A percentile compares a stretch with the other conserved stretches of the same genome.
Evolutionary conservation across 1,140 invertebrate species (phyloP).

Genomic region (Hirudo medicinalis): DNA sequence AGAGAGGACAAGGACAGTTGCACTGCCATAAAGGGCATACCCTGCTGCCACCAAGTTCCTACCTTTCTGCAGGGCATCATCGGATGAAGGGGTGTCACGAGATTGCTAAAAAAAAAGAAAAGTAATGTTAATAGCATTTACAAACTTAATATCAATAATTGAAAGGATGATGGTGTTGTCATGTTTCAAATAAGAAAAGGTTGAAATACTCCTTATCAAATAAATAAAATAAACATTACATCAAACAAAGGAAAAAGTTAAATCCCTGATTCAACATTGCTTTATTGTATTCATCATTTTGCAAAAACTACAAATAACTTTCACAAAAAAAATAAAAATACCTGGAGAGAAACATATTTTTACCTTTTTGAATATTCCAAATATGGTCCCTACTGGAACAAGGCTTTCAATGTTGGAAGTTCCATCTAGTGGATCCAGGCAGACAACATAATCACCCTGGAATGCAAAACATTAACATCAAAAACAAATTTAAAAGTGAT

Average conservation of each 20-base stretch:
- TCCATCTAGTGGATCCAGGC: slow-evolving; percentile 95
- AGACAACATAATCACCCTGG: slow-evolving; percentile 84
- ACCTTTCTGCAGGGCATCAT: slow-evolving; percentile 72
- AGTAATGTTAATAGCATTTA: neutral
- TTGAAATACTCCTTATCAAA: too few species aligned
- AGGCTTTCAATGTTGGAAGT: slow-evolving; percentile 98
- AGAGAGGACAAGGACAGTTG: slow-evolving; percentile 81
- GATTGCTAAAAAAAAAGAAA: neutral
- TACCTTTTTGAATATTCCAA: slow-evolving; percentile 62
- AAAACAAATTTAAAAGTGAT: neutral
- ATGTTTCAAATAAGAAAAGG: too few species aligned
- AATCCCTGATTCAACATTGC: too few species aligned
- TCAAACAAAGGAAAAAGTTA: too few species aligned
- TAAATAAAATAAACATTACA: too few species aligned
- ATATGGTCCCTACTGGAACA: slow-evolving; percentile 95
- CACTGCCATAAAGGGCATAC: slow-evolving; percentile 92
- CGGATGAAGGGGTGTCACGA: slow-evolving; percentile 43
- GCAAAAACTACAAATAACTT: too few species aligned
- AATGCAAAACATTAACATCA: slow-evolving; percentile 14
- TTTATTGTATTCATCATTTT: too few species aligned
- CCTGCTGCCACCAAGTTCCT: slow-evolving; percentile 79
- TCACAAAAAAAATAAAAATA: too few species aligned
- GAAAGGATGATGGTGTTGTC: too few species aligned
- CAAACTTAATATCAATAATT: neutral
- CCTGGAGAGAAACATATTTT: too few species aligned